A percentile compares a stretch with the other conserved stretches of the same genome.
These are phyloP conservation scores for Drosophila mayaguana DNA, from an alignment of 2,888 invertebrate species.

Conservation along the genomic window DNA sequence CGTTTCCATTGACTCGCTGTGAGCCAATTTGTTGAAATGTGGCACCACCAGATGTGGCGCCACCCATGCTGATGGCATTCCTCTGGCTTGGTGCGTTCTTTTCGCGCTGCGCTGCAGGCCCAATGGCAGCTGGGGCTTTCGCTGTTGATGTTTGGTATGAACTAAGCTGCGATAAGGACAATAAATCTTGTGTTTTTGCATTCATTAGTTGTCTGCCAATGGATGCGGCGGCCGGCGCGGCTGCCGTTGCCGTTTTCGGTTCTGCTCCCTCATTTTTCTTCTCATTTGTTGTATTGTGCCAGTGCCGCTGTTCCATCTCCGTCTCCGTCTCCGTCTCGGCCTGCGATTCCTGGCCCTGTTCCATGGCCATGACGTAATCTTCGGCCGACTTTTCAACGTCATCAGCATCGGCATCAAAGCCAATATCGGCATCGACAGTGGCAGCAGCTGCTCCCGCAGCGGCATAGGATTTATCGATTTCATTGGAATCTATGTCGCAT, in stretches of 20 bases:
- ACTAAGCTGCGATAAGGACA: slow-evolving; percentile 78
- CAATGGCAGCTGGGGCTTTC: slow-evolving; percentile 20
- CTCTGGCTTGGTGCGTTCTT: slow-evolving; percentile 50
- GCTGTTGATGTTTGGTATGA: slow-evolving; percentile 60
- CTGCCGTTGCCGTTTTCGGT: slow-evolving; percentile 34
- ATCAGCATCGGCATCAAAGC: slow-evolving; percentile 48
- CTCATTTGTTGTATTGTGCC: slow-evolving; percentile 5
- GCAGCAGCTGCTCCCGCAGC: slow-evolving; percentile 45
- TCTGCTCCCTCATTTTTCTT: slow-evolving; percentile 16
- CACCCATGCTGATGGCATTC: slow-evolving; percentile 46
- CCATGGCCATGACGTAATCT: slow-evolving; percentile 67
- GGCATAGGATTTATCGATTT: slow-evolving; percentile 81
- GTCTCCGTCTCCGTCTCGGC: not conserved
- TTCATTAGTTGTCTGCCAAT: slow-evolving; percentile 49
- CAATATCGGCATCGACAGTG: slow-evolving; percentile 27
- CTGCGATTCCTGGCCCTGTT: slow-evolving; percentile 5
- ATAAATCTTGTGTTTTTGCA: slow-evolving; percentile 70
- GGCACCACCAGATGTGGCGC: slow-evolving; percentile 42
- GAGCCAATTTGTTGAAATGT: slow-evolving; percentile 78
- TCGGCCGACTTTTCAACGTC: slow-evolving; percentile 46
- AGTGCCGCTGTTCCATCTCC: not conserved
- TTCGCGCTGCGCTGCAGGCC: slow-evolving; percentile 36
- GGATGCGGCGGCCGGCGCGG: slow-evolving; percentile 37
- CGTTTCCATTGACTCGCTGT: slow-evolving; percentile 70
- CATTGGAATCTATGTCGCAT: slow-evolving; percentile 73